A percentile compares a stretch with the other conserved stretches of the same genome.
Conservation (phyloP, 2,797 vertebrate species). For the Octomys mimax region DNA sequence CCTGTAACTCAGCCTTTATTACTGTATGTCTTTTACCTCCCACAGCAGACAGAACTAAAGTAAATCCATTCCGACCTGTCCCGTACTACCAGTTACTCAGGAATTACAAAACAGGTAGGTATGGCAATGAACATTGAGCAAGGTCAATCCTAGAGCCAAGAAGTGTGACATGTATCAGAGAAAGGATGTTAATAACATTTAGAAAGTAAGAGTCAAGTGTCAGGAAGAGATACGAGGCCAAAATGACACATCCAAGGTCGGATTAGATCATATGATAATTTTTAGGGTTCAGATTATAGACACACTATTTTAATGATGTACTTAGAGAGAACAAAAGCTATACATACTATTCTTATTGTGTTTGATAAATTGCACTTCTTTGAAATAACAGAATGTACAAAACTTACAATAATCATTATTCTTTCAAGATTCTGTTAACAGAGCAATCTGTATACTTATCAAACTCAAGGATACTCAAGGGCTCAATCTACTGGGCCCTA, state of each 20-base stretch:
- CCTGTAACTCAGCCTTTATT: neutral
- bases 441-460: neutral
- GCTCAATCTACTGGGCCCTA: neutral
- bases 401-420: slow-evolving; percentile 11
- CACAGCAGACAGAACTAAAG: neutral
- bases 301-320: neutral
- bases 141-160: neutral
- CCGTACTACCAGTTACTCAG: neutral
- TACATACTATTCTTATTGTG: neutral
- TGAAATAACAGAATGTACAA: slow-evolving; percentile 5
- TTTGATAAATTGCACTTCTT: slow-evolving; percentile 1
- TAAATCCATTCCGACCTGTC: slow-evolving; percentile 19
- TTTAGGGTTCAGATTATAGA: neutral
- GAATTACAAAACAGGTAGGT: neutral
- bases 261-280: neutral
- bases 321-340: neutral
- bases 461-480: slow-evolving; percentile 26
- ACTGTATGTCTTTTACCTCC: neutral
- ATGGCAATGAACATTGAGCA: slow-evolving; percentile 26
- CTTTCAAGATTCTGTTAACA: slow-evolving; percentile 51
- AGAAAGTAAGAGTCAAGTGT: neutral
- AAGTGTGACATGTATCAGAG: neutral
- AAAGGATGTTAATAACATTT: neutral
- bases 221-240: neutral
- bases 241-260: neutral